Evolutionary conservation across 2,797 vertebrate species (phyloP).

Genomic region (Phalanger gymnotis): DNA sequence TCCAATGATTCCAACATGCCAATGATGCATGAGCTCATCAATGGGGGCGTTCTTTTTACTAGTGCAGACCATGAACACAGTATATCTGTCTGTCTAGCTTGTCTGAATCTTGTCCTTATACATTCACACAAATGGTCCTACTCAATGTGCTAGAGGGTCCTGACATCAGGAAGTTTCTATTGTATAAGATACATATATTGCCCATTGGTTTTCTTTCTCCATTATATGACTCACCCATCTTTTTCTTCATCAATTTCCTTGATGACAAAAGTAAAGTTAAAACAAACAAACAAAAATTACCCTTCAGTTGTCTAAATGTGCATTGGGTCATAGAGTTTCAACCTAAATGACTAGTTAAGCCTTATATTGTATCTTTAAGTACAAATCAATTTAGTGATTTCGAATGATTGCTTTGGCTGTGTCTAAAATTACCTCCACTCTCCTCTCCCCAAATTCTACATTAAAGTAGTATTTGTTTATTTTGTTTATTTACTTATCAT

Average conservation of each 20-base stretch:
- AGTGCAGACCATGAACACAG: not conserved
- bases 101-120: not conserved
- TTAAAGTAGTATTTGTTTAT: not conserved
- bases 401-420: not conserved
- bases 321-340: not conserved
- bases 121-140: not conserved
- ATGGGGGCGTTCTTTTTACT: not conserved
- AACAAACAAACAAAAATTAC: not conserved
- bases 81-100: not conserved
- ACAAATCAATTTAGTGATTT: not conserved
- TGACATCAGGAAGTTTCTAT: not conserved
- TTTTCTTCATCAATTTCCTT: not conserved
- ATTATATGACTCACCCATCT: not conserved
- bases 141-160: not conserved
- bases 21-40: not conserved
- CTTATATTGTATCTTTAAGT: not conserved
- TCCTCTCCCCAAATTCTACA: not conserved
- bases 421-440: not conserved
- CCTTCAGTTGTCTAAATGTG: not conserved
- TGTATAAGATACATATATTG: not conserved
- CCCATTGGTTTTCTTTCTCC: not conserved
- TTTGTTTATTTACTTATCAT: not conserved
- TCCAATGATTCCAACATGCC: not conserved
- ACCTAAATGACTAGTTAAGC: not conserved
- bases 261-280: not conserved